These are phyloP conservation scores for Miichthys miiuy DNA, from an alignment of 2,797 vertebrate genomes.

Conservation along the genomic window DNA sequence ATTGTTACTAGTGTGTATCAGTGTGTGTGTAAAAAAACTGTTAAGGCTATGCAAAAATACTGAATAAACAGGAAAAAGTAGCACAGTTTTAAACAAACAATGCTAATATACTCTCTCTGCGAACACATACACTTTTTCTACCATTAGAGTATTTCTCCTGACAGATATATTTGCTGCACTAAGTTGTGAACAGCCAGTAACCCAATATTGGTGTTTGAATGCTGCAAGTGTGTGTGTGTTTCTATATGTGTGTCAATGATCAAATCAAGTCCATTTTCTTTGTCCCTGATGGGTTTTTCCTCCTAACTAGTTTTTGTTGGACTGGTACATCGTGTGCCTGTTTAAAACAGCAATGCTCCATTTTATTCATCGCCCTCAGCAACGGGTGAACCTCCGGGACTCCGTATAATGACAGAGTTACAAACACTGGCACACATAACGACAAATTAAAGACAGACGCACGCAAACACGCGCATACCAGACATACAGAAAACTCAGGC, in stretches of 20 bases:
- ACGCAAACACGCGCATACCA: constrained; percentile 10
- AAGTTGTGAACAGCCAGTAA: constrained; percentile 16
- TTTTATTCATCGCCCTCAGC: constrained; percentile 53
- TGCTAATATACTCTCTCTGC: background rate
- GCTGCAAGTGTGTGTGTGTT: background rate
- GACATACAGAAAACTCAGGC: constrained; percentile 44
- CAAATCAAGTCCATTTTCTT: constrained; percentile 43
- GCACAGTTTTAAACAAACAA: constrained; percentile 1
- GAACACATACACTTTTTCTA: constrained; percentile 1
- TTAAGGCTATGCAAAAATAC: constrained; percentile 28
- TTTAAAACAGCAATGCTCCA: constrained; percentile 54
- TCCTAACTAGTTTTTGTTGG: constrained; percentile 56
- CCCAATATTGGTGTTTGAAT: constrained; percentile 22
- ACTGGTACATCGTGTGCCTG: constrained; percentile 47
- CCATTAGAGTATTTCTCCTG: constrained; percentile 30
- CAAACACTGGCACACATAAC: constrained; percentile 45
- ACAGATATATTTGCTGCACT: constrained; percentile 20
- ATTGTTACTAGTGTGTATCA: constrained; percentile 23
- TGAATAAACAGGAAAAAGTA: constrained; percentile 2
- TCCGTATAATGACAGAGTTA: constrained; percentile 47
- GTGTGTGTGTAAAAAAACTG: constrained; percentile 17
- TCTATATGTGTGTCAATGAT: constrained; percentile 44
- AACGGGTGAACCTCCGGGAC: constrained; percentile 52
- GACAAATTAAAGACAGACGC: constrained; percentile 40
- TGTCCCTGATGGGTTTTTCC: constrained; percentile 48